Evolutionary conservation across 2,113 vertebrate species (phyloP).

Genomic region (Octodon degus): DNA sequence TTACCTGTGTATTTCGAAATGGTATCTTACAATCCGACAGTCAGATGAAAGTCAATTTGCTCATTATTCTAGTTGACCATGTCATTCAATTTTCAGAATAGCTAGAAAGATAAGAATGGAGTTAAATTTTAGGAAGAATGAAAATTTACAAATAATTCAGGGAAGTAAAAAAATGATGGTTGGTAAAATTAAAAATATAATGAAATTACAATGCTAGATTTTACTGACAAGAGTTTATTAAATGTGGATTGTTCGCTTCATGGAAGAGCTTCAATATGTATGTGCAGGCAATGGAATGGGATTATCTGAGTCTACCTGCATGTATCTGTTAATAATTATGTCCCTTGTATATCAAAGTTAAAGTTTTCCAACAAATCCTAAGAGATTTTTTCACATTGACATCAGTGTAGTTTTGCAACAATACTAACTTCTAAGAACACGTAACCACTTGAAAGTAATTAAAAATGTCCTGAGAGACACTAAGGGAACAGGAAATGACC

Average conservation of each 20-base stretch:
- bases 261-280: too few relatives aligned
- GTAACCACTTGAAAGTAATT: not conserved
- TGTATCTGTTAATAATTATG: not conserved
- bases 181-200: not conserved
- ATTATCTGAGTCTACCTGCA: not conserved
- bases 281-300: not conserved
- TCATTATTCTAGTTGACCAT: not conserved
- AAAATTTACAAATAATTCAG: not conserved
- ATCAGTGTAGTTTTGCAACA: not conserved
- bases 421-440: not conserved
- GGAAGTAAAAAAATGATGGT: not conserved
- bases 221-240: not conserved
- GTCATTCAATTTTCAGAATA: not conserved
- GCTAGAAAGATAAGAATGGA: not conserved
- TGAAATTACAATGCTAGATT: not conserved
- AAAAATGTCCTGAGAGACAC: not conserved
- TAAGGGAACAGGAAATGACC: not conserved
- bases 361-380: slow-evolving; percentile 11
- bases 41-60: not conserved
- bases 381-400: not conserved
- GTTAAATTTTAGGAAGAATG: not conserved
- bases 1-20: not conserved
- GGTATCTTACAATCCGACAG: not conserved
- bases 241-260: not conserved
- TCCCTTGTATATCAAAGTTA: not conserved